Evolutionary conservation across 2,113 vertebrate genomes (phyloP).

Genomic region (Heterocephalus glaber): DNA sequence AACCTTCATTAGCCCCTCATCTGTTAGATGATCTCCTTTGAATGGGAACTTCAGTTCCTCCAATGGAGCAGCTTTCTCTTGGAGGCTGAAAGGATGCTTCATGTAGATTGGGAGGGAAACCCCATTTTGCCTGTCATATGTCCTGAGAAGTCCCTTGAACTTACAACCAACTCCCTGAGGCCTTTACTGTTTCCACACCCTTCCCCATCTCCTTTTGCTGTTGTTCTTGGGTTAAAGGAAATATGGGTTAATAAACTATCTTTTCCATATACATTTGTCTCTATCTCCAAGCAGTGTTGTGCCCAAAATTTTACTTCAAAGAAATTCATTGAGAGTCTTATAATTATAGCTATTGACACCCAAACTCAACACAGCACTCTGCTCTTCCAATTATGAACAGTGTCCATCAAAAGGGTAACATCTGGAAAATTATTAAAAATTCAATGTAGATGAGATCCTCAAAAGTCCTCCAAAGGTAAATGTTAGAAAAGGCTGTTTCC

Average conservation of each 20-base stretch:
- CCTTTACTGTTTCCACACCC: background rate
- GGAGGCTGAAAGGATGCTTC: background rate
- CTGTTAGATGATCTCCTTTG: background rate
- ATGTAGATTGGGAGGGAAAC: background rate
- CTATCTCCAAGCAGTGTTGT: background rate
- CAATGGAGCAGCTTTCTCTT: background rate
- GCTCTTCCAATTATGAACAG: constrained; percentile 2
- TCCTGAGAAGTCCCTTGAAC: background rate
- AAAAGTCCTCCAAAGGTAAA: constrained; percentile 51
- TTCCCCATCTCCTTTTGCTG: background rate
- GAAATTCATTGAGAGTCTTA: constrained; percentile 9
- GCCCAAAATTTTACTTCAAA: constrained; percentile 54
- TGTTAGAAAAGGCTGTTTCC: constrained; percentile 31
- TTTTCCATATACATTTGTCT: constrained; percentile 38
- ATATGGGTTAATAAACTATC: background rate
- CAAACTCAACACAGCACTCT: background rate
- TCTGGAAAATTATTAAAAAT: constrained; percentile 54
- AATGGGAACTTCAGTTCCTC: background rate
- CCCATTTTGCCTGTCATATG: background rate
- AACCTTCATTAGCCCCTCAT: background rate
- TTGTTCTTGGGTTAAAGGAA: constrained; percentile 7
- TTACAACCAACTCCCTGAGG: background rate
- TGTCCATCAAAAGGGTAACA: constrained; percentile 9
- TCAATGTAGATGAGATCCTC: background rate
- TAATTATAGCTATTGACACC: constrained; percentile 30